phyloP scores from a whole-genome alignment of 1,140 invertebrate genomes.

The Aethina tumida region DNA sequence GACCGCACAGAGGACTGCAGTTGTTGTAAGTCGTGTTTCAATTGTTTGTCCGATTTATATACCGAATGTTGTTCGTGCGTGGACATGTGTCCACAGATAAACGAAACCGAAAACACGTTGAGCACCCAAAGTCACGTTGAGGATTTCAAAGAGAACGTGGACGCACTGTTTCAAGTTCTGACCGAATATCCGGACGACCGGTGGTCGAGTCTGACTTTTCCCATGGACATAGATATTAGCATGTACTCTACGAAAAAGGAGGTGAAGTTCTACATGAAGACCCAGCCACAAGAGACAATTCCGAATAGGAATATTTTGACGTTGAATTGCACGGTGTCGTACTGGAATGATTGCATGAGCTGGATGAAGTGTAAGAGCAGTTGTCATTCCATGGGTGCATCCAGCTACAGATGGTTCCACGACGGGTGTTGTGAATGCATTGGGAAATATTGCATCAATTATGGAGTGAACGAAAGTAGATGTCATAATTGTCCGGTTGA shows the following conservation, averaged over 20 bases:
- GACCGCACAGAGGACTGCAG: conserved; percentile 74
- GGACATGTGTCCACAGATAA: conserved; percentile 81
- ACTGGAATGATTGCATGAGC: conserved; percentile 82
- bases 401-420: conserved; percentile 83
- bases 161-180: conserved; percentile 70
- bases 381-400: conserved; percentile 63
- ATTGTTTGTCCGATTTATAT: conserved; percentile 79
- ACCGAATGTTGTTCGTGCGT: conserved; percentile 93
- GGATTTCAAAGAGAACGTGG: conserved; percentile 67
- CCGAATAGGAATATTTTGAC: conserved; percentile 47
- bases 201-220: conserved; percentile 71
- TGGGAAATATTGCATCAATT: conserved; percentile 80
- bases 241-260: conserved; percentile 46
- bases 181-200: conserved; percentile 69
- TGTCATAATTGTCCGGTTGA: no score
- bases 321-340: conserved; percentile 88
- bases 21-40: conserved; percentile 87
- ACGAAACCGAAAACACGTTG: conserved; percentile 49
- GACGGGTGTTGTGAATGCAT: conserved; percentile 93
- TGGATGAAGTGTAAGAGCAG: conserved; percentile 74
- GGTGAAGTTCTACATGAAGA: conserved; percentile 55
- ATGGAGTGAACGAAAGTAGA: conserved; percentile 81
- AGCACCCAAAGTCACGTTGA: conserved; percentile 78
- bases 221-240: conserved; percentile 54
- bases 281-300: no score